Base-by-base conservation (phyloP, 2,113 vertebrate species). In the Eubucco bourcierii region DNA sequence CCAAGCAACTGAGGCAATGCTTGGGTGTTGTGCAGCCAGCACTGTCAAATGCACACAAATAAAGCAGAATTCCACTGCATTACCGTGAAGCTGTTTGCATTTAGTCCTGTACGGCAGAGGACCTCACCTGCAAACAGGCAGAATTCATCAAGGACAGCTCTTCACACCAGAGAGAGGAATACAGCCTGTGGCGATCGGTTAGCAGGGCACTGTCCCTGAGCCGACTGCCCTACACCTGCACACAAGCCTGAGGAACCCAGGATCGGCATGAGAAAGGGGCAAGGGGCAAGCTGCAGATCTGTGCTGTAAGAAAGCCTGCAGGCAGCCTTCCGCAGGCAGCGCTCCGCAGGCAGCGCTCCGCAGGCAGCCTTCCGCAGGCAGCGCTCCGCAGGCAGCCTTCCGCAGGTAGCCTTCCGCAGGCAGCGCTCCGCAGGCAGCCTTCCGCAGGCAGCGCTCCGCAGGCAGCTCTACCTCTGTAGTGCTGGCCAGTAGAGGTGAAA, bases 91-190 rank as follows among this genome's bases (percentile, higher is more conserved):
- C 1, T 41, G 12, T 59, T 72, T 75, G 9, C 28, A 33, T 71
- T 77, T 90, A 81, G 61, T 65, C 15, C 39, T 75, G 4, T 8
- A 25, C 10, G 68, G 16, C 5, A 75, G 18, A 75, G 9, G 10
- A 15, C 5, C 65, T 90, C 16, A 83, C 5, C 12, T 34, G 75
- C 34, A 80, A 81, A 68, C 4, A 55, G 23, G 13, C 39, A 68
- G 63, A 59, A 4, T 64, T 71, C 80, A 53, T 68, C 31, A 84
- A 86, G n/a, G 24, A 88, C 72, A 75, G 53, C 66, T 39, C 15
- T 65, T 79, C 33, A n/a, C 39, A 14, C 25, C 47, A 31, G 72
- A 81, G 90, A 84, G 87, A 87, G 90, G 81, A 92, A 93, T 82
- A 41, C 41, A 41, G 41, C 41, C 41, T 41, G 41, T 41, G 41